These are phyloP conservation scores for Anastatus disparis DNA, from an alignment of 1,140 invertebrate genomes.

Conservation along the genomic window DNA sequence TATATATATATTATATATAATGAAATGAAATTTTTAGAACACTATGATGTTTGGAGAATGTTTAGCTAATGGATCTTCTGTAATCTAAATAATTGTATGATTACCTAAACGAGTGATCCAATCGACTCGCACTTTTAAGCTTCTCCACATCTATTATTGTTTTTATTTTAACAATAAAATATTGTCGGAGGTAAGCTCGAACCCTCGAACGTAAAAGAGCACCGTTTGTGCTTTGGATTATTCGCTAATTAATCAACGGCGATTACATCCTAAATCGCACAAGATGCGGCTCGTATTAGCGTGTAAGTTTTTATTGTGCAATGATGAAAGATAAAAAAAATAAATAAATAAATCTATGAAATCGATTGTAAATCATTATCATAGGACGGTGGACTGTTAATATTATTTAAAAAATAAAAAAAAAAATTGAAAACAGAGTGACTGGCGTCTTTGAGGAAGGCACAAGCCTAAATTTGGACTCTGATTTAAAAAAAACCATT, in stretches of 20 bases:
- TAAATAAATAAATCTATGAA: too few species aligned
- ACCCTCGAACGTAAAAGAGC: constrained; percentile 12
- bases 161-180: constrained; percentile 30
- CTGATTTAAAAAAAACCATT: constrained; percentile 27
- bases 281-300: constrained; percentile 26
- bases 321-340: constrained; percentile 26
- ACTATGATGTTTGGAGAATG: constrained; percentile 17
- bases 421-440: constrained; percentile 15
- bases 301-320: constrained; percentile 41
- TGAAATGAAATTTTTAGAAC: constrained; percentile 36
- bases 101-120: constrained; percentile 1
- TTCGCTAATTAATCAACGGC: constrained; percentile 20
- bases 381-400: constrained; percentile 32
- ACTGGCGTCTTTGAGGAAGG: constrained; percentile 27
- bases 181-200: constrained; percentile 17
- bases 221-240: constrained; percentile 25
- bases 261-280: constrained; percentile 31
- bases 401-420: constrained; percentile 32
- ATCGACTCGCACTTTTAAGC: background rate
- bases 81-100: constrained; percentile 9
- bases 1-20: constrained; percentile 7
- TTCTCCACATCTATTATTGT: constrained; percentile 29
- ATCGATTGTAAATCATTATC: constrained; percentile 33
- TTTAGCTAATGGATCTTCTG: constrained; percentile 5
- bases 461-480: constrained; percentile 23